These are phyloP conservation scores for Amphiura filiformis DNA, from an alignment of 35 echinoderm and acorn worm genomes.

Conservation along the genomic window DNA sequence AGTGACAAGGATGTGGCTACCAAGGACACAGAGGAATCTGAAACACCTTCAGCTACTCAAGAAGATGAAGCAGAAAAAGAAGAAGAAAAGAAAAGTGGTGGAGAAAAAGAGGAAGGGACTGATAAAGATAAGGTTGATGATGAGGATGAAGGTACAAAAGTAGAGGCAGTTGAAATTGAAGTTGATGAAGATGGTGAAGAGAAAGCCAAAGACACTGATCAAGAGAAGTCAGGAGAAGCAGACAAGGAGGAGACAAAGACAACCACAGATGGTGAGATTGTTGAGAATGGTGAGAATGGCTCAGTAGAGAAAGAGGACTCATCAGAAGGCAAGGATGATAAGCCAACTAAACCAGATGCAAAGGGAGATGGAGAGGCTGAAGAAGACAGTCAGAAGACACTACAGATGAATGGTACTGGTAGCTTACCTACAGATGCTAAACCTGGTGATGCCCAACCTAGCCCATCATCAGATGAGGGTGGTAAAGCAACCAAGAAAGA, in stretches of 20 bases:
- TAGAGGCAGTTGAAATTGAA: neutral
- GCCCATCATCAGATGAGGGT: slow-evolving; percentile 38
- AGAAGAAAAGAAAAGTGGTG: slow-evolving; percentile 33
- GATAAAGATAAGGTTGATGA: slow-evolving; percentile 47
- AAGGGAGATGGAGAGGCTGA: neutral
- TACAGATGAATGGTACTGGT: slow-evolving; percentile 10
- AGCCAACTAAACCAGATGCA: neutral
- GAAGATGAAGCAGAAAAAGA: slow-evolving; percentile 40
- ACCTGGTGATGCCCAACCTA: neutral
- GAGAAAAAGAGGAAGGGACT: slow-evolving; percentile 19
- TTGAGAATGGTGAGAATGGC: slow-evolving; percentile 20
- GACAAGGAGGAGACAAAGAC: neutral
- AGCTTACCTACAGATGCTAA: slow-evolving; percentile 18
- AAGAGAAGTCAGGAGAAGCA: slow-evolving; percentile 3
- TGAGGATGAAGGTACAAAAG: slow-evolving; percentile 13
- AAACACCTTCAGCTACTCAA: slow-evolving; percentile 29
- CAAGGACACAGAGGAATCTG: slow-evolving; percentile 27
- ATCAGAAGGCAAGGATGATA: neutral
- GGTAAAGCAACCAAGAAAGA: slow-evolving; percentile 11
- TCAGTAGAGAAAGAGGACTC: neutral
- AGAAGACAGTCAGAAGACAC: neutral
- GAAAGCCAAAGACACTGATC: slow-evolving; percentile 39
- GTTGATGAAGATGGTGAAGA: slow-evolving; percentile 36
- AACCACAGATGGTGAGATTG: slow-evolving; percentile 1
- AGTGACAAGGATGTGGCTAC: neutral